These are phyloP conservation scores for Sula dactylatra DNA, from an alignment of 2,113 vertebrate species.

Conservation along the genomic window DNA sequence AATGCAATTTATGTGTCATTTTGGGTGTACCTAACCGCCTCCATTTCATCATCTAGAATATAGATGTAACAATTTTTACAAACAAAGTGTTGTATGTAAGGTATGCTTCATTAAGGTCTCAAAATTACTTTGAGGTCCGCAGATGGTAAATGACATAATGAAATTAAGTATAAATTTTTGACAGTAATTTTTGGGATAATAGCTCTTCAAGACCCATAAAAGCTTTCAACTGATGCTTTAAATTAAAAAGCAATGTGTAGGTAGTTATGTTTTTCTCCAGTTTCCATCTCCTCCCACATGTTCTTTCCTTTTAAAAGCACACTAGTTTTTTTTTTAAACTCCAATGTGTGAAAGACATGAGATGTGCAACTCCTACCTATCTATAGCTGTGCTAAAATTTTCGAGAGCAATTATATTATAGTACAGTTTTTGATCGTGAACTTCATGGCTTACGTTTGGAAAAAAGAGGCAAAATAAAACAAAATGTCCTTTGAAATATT, in stretches of 20 bases:
- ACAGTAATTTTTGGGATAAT: neutral
- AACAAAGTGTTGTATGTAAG: neutral
- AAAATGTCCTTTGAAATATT: neutral
- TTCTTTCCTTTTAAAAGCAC: neutral
- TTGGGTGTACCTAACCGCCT: neutral
- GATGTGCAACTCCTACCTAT: neutral
- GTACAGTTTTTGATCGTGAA: neutral
- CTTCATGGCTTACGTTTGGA: neutral
- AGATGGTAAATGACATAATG: neutral
- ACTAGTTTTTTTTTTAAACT: neutral
- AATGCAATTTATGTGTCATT: neutral
- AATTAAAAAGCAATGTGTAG: neutral
- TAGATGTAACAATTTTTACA: neutral
- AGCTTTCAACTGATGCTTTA: neutral
- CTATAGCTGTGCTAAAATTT: neutral
- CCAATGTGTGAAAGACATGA: neutral
- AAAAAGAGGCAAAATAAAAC: neutral
- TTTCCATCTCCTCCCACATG: neutral
- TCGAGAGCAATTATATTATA: neutral
- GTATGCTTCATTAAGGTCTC: neutral
- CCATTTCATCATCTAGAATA: neutral
- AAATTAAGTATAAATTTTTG: neutral
- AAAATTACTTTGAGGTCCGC: neutral
- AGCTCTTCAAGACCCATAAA: neutral
- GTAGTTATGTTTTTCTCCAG: neutral